Evolutionary conservation across 2,797 vertebrate genomes (phyloP), one percentile per base, ranked within the genome.

Genomic region (Tapirus indicus): DNA sequence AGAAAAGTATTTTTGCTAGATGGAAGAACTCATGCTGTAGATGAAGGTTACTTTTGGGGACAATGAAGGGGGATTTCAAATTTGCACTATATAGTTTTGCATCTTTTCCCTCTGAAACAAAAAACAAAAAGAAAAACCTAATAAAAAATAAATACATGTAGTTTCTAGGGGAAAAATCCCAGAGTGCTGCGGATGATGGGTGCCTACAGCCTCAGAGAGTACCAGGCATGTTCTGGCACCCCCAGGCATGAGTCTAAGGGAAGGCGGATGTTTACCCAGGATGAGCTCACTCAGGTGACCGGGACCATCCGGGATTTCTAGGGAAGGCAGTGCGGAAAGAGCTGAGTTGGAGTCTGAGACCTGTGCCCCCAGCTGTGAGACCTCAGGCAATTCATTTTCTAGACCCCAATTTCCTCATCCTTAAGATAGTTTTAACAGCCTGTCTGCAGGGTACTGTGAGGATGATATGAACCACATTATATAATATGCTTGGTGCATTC

Each of bases 211-310:
- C 49, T 35, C 32, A n/a, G 5, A 21, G 23, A 52, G 21, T 11
- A 44, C 21, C 12, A 32, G 52, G 62, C 2, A 23, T 9, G 3
- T 68, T 32, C 41, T n/a, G 32, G 14, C 23, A n/a, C 9, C 18
- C 8, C 23, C 6, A n/a, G 1, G 3, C 32, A 5, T 0, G 2
- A 7, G 17, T 25, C 74, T 49, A 5, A 27, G 12, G 54, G 56
- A 25, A 38, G 17, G 47, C 7, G 8, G 12, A 11, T 1, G 2
- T 11, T 41, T 9, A 68, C 47, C 38, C 25, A 21, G 80, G 69
- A 44, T 1, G 25, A n/a, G 38, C 77, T 86, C 44, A 14, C 18
- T 23, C 16, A 1, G 49, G 38, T 35, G 38, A 87, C 29, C 1
- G 0, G 29, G 41, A 18, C 38, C 35, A 29, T 6, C 20, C 6